Conservation (phyloP, 2,888 invertebrate genomes). For the Bugulina stolonifera region DNA sequence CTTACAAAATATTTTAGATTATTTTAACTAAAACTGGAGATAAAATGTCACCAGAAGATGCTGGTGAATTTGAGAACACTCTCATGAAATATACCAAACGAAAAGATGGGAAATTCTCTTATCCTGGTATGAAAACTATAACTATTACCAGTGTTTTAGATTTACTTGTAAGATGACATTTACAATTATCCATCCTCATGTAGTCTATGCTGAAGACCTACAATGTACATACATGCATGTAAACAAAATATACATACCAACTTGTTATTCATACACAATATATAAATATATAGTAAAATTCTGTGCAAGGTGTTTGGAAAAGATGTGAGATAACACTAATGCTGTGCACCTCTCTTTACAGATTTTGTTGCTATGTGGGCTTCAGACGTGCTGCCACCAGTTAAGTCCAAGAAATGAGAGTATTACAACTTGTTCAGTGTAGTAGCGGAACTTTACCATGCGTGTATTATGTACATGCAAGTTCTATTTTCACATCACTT, state of each 20-base stretch:
- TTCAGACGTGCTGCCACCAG: neutral
- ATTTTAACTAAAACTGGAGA: conserved; percentile 21
- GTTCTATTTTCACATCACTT: no score
- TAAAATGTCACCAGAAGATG: conserved; percentile 21
- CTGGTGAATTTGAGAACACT: conserved; percentile 4
- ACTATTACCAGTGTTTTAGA: no score
- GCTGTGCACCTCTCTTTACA: neutral
- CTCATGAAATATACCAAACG: neutral
- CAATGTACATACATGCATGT: neutral
- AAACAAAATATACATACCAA: neutral
- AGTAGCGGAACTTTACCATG: no score
- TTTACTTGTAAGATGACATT: no score
- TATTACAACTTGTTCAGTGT: neutral
- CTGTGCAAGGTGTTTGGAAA: no score
- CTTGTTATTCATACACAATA: no score
- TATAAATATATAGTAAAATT: no score
- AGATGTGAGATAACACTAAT: no score
- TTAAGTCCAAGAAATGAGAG: neutral
- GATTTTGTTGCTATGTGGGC: conserved; percentile 24
- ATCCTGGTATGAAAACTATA: conserved; percentile 20
- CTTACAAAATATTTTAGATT: conserved; percentile 10
- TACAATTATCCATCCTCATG: no score
- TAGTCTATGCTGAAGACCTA: no score
- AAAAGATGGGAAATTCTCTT: conserved; percentile 19
- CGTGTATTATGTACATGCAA: no score